Conservation (phyloP, 1,140 invertebrate genomes). For the Tenebrio molitor region DNA sequence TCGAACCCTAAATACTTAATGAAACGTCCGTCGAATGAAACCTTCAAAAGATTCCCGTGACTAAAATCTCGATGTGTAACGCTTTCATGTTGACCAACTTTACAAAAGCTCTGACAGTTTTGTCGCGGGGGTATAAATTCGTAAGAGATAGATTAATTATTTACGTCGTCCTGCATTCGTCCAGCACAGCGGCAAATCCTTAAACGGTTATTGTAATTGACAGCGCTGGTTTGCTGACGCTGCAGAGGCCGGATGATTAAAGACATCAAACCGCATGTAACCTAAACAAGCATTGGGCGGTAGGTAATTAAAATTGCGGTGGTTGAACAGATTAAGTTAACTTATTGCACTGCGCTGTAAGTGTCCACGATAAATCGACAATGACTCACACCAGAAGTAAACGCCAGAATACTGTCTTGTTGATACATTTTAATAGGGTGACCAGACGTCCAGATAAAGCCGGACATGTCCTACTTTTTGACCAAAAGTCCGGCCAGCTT, state of each 20-base stretch:
- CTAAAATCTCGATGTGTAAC: background rate
- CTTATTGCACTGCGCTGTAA: background rate
- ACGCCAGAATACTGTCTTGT: too few relatives aligned
- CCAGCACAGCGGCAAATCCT: background rate
- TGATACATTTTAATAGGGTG: too few relatives aligned
- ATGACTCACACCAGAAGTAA: too few relatives aligned
- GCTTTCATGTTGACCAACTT: too few relatives aligned
- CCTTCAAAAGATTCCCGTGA: background rate
- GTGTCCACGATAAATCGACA: too few relatives aligned
- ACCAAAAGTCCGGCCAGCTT: too few relatives aligned
- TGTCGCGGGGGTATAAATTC: too few relatives aligned
- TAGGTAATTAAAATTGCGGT: background rate
- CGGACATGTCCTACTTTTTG: too few relatives aligned
- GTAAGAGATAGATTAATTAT: too few relatives aligned
- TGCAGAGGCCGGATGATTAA: background rate
- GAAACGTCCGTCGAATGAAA: conserved; percentile 2
- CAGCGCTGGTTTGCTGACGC: background rate
- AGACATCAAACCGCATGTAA: background rate
- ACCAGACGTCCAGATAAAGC: too few relatives aligned
- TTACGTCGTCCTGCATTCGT: too few relatives aligned
- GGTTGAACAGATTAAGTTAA: background rate
- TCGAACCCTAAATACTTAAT: conserved; percentile 4
- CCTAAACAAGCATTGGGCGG: conserved; percentile 24
- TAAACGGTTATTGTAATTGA: background rate
- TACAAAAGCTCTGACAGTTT: too few relatives aligned